Evolutionary conservation across 2,888 invertebrate species (phyloP).

Genomic region (Tinea trinotella): DNA sequence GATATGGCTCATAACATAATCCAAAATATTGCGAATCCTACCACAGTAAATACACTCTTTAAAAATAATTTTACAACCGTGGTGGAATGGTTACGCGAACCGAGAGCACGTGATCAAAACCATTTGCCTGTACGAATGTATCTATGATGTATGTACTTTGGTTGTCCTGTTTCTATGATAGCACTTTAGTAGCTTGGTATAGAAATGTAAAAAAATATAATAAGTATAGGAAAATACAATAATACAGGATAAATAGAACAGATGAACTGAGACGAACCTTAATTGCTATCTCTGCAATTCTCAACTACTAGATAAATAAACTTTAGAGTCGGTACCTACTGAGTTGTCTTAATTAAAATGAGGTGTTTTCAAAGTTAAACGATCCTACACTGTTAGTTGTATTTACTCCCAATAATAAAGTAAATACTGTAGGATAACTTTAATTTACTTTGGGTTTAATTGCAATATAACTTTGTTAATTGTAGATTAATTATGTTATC

Average conservation of each 20-base stretch:
- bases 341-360: conserved; percentile 17
- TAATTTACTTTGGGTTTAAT: conserved; percentile 2
- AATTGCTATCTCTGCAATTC: conserved; percentile 10
- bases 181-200: too few relatives aligned
- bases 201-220: too few relatives aligned
- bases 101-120: too few relatives aligned
- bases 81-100: too few relatives aligned
- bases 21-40: too few relatives aligned
- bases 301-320: conserved; percentile 14
- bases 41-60: too few relatives aligned
- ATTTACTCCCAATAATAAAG: conserved; percentile 15
- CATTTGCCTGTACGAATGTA: too few relatives aligned
- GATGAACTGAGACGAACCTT: background rate
- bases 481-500: background rate
- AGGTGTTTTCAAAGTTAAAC: conserved; percentile 16
- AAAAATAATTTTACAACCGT: too few relatives aligned
- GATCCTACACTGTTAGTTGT: conserved; percentile 6
- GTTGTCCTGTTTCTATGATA: too few relatives aligned
- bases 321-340: background rate
- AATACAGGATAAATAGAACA: background rate
- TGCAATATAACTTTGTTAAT: conserved; percentile 10
- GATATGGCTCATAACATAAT: too few relatives aligned
- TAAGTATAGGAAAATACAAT: too few relatives aligned
- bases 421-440: conserved; percentile 2
- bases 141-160: too few relatives aligned